Conservation (phyloP, 2,888 invertebrate species). For the Cerceris ruficornis region DNA sequence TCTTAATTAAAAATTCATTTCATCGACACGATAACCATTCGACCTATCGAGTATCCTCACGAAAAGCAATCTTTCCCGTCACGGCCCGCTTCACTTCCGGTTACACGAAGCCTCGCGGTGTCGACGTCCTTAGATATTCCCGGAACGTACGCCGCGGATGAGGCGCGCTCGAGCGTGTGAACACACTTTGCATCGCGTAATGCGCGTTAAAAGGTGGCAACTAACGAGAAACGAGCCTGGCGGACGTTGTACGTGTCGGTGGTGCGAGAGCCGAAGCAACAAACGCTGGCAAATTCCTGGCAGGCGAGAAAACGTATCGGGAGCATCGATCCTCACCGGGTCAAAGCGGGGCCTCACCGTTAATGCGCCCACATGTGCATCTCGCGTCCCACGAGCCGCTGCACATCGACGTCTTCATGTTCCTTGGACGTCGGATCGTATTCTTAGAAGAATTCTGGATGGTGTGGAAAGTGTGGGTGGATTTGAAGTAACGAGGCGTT, state of each 20-base stretch:
- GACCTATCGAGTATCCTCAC: no score
- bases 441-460: not conserved
- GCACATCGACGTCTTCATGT: no score
- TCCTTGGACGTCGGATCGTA: not conserved
- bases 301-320: constrained; percentile 58
- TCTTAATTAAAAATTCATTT: no score
- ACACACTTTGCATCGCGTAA: constrained; percentile 43
- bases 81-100: not conserved
- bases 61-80: no score
- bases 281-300: constrained; percentile 60
- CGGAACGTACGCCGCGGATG: constrained; percentile 19
- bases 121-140: constrained; percentile 35
- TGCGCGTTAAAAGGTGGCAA: constrained; percentile 33
- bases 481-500: no score
- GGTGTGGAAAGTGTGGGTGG: no score
- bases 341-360: constrained; percentile 75
- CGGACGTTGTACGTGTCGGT: constrained; percentile 21
- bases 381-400: constrained; percentile 31
- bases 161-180: constrained; percentile 36
- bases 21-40: no score
- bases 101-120: not conserved
- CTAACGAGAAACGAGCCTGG: constrained; percentile 22
- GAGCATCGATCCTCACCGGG: constrained; percentile 78
- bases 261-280: constrained; percentile 41
- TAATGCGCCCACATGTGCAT: constrained; percentile 63